Evolutionary conservation across 2,888 invertebrate genomes (phyloP), one percentile per base, ranked within the genome.

Genomic region (Melanchra persicariae): DNA sequence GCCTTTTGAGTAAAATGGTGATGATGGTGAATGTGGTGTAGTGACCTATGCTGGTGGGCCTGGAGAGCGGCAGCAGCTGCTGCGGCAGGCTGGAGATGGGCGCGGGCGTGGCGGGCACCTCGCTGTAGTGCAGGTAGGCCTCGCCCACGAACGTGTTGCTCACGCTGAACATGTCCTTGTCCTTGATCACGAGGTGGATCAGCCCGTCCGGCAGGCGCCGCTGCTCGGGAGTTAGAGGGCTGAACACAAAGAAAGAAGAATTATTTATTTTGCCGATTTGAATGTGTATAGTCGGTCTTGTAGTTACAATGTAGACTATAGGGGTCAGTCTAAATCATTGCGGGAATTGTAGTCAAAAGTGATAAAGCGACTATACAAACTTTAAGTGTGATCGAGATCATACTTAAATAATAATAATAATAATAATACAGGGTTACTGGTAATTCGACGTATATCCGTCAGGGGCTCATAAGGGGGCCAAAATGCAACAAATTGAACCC

Each of bases 81-180:
- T 98, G 98, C 70, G 97, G 97, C 72, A 98, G 95, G 63, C 97
- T 96, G 76, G 94, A 93, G 59, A 97, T 96, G 3, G 97, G 96
- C 67, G 96, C 96, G 0, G 96, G 96, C 0, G 97, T 97, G 81
- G 96, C 96, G 19, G 97, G 96, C 84, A 98, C 97, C 87, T 98
- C 98, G 77, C 96, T 97, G 93, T 99, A 98, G 85, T 98, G 97
- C 45, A 99, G 91, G 93, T 98, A 99, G 52, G 98, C 98, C 94
- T 99, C 99, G 12, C 99, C 99, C 82, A 99, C 98, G 94, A 99
- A 99, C 89, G 99, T 98, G 92, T 99, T 99, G 86, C 97, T 97
- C 91, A 99, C 97, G 65, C 98, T 98, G 92, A 99, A 97, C 93
- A 99, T 97, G 93, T 99, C 99, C 92, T 99, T 99, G 94, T 99